phyloP scores from a whole-genome alignment of 2,797 vertebrate genomes.

The Catharus ustulatus region DNA sequence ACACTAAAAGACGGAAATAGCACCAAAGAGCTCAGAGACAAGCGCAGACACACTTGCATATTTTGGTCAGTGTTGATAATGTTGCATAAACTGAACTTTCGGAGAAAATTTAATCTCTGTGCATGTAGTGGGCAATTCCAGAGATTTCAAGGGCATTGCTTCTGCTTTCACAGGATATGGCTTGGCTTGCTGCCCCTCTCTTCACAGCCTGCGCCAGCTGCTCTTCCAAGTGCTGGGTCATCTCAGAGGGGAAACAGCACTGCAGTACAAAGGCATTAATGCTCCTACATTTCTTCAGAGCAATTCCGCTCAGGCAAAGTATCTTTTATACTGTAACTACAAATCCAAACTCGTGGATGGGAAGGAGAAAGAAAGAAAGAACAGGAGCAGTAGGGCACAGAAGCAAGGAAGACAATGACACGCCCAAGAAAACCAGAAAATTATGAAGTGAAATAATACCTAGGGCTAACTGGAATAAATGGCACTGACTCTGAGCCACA shows the following conservation, averaged over 20 bases:
- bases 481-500: neutral
- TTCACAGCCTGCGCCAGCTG: neutral
- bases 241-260: neutral
- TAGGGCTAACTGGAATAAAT: neutral
- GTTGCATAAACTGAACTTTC: neutral
- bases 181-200: neutral
- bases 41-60: neutral
- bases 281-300: neutral
- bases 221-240: neutral
- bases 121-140: neutral
- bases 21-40: neutral
- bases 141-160: neutral
- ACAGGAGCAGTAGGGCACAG: neutral
- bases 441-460: neutral
- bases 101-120: neutral
- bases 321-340: neutral
- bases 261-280: neutral
- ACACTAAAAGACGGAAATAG: constrained; percentile 36
- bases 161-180: neutral
- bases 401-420: fast-evolving
- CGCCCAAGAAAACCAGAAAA: neutral
- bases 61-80: neutral
- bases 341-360: neutral
- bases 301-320: neutral
- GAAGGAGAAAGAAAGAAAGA: neutral